A percentile compares a stretch with the other conserved stretches of the same genome.
Evolutionary conservation across 1,140 invertebrate genomes (phyloP).

Genomic region (Mizuhopecten yessoensis): DNA sequence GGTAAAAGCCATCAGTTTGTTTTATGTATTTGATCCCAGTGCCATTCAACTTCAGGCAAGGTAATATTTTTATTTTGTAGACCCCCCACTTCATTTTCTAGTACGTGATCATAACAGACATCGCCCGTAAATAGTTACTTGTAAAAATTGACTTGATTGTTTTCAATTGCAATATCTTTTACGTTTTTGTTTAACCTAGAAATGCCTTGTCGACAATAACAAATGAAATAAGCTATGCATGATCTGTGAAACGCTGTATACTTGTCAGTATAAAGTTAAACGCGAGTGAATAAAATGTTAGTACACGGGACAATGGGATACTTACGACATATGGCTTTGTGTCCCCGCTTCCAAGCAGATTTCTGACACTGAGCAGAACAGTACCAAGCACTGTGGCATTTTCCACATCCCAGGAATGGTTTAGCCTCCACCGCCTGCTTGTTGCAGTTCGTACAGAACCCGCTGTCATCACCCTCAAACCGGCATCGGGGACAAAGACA

Average conservation of each 20-base stretch:
- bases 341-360: conserved; percentile 72
- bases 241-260: neutral
- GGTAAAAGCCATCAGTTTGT: no score
- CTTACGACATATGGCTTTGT: conserved; percentile 70
- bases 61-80: no score
- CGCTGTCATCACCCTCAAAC: conserved; percentile 69
- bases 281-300: neutral
- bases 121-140: no score
- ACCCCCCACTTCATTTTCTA: no score
- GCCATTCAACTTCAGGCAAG: no score
- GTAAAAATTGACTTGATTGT: no score
- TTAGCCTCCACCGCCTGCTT: conserved; percentile 53
- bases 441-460: conserved; percentile 67
- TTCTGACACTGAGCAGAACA: conserved; percentile 72
- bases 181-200: no score
- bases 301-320: neutral
- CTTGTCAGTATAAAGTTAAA: no score
- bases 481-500: conserved; percentile 69
- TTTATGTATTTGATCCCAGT: no score
- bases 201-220: neutral
- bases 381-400: conserved; percentile 71
- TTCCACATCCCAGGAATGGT: conserved; percentile 65
- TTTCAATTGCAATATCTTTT: no score
- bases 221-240: neutral
- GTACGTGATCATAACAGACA: no score